phyloP scores from a whole-genome alignment of 2,113 vertebrate genomes.

The Onychorhynchus coronatus region DNA sequence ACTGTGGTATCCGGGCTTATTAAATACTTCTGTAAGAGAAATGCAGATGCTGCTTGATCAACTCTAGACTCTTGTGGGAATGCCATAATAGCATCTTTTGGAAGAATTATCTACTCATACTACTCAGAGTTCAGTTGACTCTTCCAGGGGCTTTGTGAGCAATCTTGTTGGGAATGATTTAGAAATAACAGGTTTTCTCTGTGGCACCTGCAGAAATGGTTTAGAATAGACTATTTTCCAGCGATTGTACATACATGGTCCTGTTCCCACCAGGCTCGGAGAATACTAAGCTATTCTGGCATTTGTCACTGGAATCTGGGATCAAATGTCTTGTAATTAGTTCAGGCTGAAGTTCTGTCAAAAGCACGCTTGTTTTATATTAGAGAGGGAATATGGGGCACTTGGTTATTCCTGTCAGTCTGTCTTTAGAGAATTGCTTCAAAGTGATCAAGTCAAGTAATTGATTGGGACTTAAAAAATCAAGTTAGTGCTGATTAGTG shows the following conservation, averaged over 20 bases:
- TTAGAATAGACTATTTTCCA: background rate
- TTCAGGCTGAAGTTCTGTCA: background rate
- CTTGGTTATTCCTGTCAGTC: background rate
- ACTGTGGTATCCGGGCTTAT: background rate
- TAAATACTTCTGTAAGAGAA: background rate
- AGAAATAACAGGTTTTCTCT: background rate
- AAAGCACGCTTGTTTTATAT: background rate
- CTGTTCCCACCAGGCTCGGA: background rate
- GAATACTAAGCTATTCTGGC: background rate
- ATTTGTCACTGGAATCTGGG: background rate
- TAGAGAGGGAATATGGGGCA: background rate
- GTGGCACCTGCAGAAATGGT: background rate
- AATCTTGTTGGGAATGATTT: background rate
- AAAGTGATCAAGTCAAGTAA: background rate
- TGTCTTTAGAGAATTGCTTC: background rate
- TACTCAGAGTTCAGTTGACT: background rate
- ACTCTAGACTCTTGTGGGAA: background rate
- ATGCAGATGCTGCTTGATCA: background rate
- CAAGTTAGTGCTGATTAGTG: background rate
- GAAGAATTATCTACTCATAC: rapidly evolving
- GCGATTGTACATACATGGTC: background rate
- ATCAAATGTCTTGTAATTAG: background rate
- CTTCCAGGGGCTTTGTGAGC: background rate
- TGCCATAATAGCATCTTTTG: background rate
- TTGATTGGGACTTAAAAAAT: background rate